Evolutionary conservation across 2,888 invertebrate species (phyloP).

Genomic region (Mystacides longicornis): DNA sequence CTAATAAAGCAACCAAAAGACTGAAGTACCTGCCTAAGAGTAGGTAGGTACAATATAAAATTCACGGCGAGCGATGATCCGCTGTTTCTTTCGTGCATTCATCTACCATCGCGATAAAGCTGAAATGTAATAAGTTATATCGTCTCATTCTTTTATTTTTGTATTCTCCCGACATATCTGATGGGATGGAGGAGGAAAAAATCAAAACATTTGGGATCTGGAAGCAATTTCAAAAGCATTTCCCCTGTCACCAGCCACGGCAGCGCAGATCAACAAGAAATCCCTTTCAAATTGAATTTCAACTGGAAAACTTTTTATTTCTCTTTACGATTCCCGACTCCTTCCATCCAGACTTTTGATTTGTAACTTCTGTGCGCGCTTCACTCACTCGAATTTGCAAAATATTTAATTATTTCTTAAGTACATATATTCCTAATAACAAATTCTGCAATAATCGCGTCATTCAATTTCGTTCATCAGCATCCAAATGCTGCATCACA

Average conservation of each 20-base stretch:
- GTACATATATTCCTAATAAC: too few species aligned
- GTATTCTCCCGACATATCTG: background rate
- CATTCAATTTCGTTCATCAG: too few species aligned
- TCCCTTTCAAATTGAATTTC: background rate
- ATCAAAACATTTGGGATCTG: background rate
- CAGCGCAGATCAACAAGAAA: background rate
- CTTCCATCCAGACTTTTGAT: background rate
- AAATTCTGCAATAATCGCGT: too few species aligned
- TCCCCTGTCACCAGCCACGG: background rate
- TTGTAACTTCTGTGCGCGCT: too few species aligned
- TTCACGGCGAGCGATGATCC: too few species aligned
- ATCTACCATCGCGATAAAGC: background rate
- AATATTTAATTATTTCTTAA: too few species aligned
- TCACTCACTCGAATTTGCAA: too few species aligned
- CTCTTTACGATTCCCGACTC: background rate
- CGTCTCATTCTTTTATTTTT: background rate
- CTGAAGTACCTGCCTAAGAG: too few species aligned
- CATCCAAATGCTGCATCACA: too few species aligned
- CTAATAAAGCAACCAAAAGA: too few species aligned
- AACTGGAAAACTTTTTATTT: background rate
- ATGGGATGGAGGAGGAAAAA: background rate
- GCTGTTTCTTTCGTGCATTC: background rate
- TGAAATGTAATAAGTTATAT: slow-evolving; percentile 2
- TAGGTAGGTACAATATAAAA: too few species aligned
- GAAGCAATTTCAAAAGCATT: slow-evolving; percentile 2